Evolutionary conservation across 2,797 vertebrate species (phyloP), one percentile per base, ranked within the genome.

Genomic region (Peromyscus aztecus): DNA sequence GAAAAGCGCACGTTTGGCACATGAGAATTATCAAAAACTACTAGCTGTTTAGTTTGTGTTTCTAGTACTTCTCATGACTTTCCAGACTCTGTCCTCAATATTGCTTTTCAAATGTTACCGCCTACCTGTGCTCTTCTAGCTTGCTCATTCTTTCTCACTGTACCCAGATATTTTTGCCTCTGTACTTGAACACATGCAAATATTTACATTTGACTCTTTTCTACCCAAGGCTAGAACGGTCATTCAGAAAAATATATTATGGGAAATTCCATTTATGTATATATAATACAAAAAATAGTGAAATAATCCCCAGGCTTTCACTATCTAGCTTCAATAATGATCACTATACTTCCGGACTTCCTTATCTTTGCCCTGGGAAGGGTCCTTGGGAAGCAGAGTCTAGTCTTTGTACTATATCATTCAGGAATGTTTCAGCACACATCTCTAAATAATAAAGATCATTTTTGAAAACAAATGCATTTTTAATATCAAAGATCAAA

Each of bases 401-500:
- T 43, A 61, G 37, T 14, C 81, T 69, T 34, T 61, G n/a, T 46
- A 21, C 6, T 1, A 0, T 86, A 82, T 86, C 12, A 46, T 89
- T 46, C 7, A 0, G 10, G 59, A 73, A n/a, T 73, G 40, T 24
- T 55, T 90, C 12, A 19, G 2, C 69, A 61, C 55, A 27, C 91
- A 67, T n/a, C 61, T 82, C 59, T 71, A 52, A 71, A 80, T 31
- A 43, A 17, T 40, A 89, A 84, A n/a, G 65, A 49, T 59, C 11
- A 40, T 49, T 24, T 55, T n/a, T 23, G 7, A 69, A 90, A 96
- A 16, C 49, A 88, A 69, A 24, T 27, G 88, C 5, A 71, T 63
- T 55, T 92, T 96, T 46, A 94, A 73, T 65, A 77, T 82, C n/a
- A 89, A 61, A n/a, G 34, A 46, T 59, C n/a, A 73, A 40, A 57